A percentile compares a stretch with the other conserved stretches of the same genome.
Evolutionary conservation across 1,140 invertebrate species (phyloP).

Genomic region (Fopius arisanus): DNA sequence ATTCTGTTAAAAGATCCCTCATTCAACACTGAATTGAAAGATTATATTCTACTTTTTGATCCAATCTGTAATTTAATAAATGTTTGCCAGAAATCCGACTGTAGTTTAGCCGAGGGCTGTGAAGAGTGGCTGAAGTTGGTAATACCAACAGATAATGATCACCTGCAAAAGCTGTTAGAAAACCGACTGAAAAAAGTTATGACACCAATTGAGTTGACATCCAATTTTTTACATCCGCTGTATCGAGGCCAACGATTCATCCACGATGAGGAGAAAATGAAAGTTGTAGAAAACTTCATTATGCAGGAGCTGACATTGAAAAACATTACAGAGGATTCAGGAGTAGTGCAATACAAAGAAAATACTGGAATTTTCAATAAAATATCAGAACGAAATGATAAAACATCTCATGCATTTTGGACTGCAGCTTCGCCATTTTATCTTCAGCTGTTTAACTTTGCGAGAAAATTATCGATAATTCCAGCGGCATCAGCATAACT

Average conservation of each 20-base stretch:
- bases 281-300: neutral
- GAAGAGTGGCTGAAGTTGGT: conserved; percentile 23
- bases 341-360: neutral
- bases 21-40: conserved; percentile 15
- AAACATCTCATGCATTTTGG: conserved; percentile 11
- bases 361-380: neutral
- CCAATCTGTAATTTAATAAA: conserved; percentile 19
- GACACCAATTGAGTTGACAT: conserved; percentile 15
- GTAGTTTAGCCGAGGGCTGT: conserved; percentile 17
- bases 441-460: neutral
- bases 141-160: neutral
- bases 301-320: neutral
- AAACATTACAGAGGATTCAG: neutral
- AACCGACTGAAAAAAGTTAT: conserved; percentile 17
- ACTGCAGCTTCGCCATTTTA: neutral
- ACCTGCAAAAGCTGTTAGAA: neutral
- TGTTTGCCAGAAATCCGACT: conserved; percentile 17
- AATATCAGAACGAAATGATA: neutral
- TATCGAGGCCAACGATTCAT: neutral
- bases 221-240: conserved; percentile 24
- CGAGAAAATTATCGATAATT: conserved; percentile 13
- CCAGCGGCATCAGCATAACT: conserved; percentile 17
- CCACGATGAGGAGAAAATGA: neutral
- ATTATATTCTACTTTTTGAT: conserved; percentile 21
- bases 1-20: conserved; percentile 2